Percentiles rank a stretch among this genome's conserved stretches.
These are phyloP conservation scores for Tenthredo scrophulariae DNA, from an alignment of 2,888 invertebrate species.

Conservation along the genomic window DNA sequence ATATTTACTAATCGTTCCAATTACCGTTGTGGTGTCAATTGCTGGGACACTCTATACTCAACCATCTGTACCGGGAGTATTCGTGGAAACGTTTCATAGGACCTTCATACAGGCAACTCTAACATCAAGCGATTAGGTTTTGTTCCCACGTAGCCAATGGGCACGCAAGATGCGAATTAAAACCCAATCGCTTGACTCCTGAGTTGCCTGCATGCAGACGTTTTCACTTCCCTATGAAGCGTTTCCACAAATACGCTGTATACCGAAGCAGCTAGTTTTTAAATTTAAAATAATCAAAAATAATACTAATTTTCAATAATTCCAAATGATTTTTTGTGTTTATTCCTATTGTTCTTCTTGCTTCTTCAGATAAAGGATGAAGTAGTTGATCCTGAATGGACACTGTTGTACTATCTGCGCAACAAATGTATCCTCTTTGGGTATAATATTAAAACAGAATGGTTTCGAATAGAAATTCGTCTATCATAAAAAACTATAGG, in stretches of 20 bases:
- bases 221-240: too few relatives aligned
- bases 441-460: background rate
- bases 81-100: too few relatives aligned
- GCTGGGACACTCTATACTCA: background rate
- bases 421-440: slow-evolving; percentile 83
- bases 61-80: background rate
- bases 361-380: slow-evolving; percentile 85
- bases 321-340: background rate
- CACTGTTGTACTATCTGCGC: slow-evolving; percentile 90
- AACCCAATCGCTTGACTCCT: too few relatives aligned
- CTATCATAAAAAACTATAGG: background rate
- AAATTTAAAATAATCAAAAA: too few relatives aligned
- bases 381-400: slow-evolving; percentile 90
- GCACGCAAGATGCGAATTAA: too few relatives aligned
- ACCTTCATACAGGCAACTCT: too few relatives aligned
- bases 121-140: too few relatives aligned
- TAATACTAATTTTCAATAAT: background rate
- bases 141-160: too few relatives aligned
- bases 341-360: background rate
- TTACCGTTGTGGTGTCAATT: background rate
- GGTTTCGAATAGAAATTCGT: background rate
- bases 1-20: background rate
- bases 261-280: too few relatives aligned
- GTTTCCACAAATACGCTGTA: too few relatives aligned
- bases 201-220: too few relatives aligned